Conservation (phyloP, 1,140 invertebrate species). For the Scaptomyza montana region DNA sequence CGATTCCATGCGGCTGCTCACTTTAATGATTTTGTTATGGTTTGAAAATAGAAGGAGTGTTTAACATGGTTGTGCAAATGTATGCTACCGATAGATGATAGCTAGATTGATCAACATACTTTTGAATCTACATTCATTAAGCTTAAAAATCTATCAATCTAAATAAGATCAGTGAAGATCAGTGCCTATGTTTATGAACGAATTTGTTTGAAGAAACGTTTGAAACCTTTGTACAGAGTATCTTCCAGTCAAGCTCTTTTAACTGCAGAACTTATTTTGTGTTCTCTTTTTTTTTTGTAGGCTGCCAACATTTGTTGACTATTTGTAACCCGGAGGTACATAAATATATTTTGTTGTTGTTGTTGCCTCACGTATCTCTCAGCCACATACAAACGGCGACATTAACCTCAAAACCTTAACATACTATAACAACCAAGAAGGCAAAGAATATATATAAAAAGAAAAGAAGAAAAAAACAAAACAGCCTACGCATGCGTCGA, state of each 20-base stretch:
- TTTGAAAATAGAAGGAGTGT: no score
- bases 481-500: conserved; percentile 62
- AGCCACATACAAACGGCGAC: conserved; percentile 68
- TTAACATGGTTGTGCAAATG: no score
- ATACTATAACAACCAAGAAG: conserved; percentile 41
- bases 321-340: conserved; percentile 51
- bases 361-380: conserved; percentile 11
- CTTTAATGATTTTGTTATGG: conserved; percentile 34
- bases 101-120: no score
- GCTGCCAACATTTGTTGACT: conserved; percentile 41
- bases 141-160: no score
- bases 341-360: conserved; percentile 34
- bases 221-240: not conserved
- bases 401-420: conserved; percentile 70
- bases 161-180: no score
- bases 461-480: conserved; percentile 42
- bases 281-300: conserved; percentile 7
- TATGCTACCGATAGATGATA: no score
- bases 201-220: no score
- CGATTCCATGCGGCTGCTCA: conserved; percentile 43
- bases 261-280: not conserved
- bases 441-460: conserved; percentile 2
- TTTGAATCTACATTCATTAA: no score
- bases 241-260: conserved; percentile 4
- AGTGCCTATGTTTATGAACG: no score